Evolutionary conservation across 2,113 vertebrate genomes (phyloP).

Genomic region (Pelecanoides urinatrix): DNA sequence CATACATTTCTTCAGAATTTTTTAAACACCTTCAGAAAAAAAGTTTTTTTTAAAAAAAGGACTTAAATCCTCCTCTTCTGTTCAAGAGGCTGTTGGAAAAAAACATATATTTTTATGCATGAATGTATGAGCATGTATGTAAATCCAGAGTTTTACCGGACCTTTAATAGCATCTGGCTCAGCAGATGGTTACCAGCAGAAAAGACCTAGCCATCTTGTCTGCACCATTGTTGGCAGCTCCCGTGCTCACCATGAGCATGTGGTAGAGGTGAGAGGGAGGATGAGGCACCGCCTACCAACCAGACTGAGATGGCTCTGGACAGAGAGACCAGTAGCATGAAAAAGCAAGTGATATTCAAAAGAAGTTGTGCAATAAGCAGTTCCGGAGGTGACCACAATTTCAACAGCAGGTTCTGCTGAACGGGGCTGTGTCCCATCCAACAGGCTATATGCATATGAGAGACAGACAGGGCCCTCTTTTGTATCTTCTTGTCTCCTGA

Average conservation of each 20-base stretch:
- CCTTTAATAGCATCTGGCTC: not conserved
- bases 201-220: not conserved
- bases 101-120: not conserved
- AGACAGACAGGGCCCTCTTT: not conserved
- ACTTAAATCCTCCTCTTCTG: not conserved
- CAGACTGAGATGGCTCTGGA: not conserved
- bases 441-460: not conserved
- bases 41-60: not conserved
- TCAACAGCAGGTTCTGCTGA: not conserved
- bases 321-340: not conserved
- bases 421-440: not conserved
- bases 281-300: not conserved
- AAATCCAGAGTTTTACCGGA: not conserved
- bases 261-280: not conserved
- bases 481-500: not conserved
- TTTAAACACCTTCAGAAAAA: not conserved
- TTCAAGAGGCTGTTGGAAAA: not conserved
- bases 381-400: not conserved
- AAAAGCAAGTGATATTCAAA: not conserved
- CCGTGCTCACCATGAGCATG: rapidly evolving
- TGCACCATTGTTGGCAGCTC: not conserved
- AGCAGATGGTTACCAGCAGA: not conserved
- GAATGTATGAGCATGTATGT: not conserved
- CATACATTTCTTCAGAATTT: not conserved
- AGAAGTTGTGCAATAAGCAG: too few species aligned